Conservation (phyloP, 2,113 vertebrate species). For the Phoxinus phoxinus region DNA sequence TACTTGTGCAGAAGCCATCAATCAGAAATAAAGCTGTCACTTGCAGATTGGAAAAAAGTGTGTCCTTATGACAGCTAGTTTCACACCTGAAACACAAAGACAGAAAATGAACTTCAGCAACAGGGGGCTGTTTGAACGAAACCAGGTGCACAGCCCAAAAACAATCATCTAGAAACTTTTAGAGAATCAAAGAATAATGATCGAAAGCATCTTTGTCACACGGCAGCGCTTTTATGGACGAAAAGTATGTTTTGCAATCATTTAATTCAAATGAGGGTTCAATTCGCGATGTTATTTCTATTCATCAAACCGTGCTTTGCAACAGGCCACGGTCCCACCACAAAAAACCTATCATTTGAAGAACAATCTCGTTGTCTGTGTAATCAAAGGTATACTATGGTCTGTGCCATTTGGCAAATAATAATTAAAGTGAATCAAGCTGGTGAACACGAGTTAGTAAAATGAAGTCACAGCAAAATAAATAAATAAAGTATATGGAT, state of each 20-base stretch:
- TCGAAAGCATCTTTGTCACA: background rate
- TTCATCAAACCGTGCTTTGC: background rate
- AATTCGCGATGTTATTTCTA: background rate
- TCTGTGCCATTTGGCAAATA: conserved; percentile 27
- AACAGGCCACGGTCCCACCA: background rate
- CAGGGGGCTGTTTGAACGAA: background rate
- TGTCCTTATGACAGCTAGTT: background rate
- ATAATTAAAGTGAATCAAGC: background rate
- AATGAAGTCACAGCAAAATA: background rate
- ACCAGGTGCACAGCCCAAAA: background rate
- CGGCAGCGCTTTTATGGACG: background rate
- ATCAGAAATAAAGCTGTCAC: background rate
- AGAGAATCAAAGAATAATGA: background rate
- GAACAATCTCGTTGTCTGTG: background rate
- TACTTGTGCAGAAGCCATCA: background rate
- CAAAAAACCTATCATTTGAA: background rate
- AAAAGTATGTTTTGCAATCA: conserved; percentile 19
- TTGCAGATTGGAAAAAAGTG: conserved; percentile 6
- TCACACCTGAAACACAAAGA: conserved; percentile 24
- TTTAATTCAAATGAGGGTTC: conserved; percentile 24
- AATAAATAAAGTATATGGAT: conserved; percentile 1
- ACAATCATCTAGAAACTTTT: background rate
- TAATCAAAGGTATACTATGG: background rate
- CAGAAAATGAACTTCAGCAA: background rate
- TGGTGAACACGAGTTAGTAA: background rate